Base-by-base conservation (phyloP, 1,140 invertebrate genomes). In the Drosophila subpulchrella region DNA sequence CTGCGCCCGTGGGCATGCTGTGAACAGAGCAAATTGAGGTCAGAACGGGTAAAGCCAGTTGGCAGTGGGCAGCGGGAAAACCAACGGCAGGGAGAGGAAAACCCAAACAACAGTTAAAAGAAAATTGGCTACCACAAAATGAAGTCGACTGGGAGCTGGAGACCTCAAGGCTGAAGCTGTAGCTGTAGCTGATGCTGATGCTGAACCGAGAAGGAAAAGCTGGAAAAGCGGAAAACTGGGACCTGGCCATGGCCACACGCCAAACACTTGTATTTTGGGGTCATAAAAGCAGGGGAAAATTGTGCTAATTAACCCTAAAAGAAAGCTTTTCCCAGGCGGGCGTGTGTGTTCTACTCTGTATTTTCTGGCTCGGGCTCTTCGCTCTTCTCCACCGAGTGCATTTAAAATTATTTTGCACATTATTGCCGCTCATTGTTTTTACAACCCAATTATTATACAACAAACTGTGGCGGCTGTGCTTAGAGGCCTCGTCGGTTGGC, bases 381-480 rank as follows among this genome's bases (percentile, higher is more conserved):
- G 6, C 8, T 12, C 1, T 20, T 44, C 39, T 47, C 15, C 41
- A n/a, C 30, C 65, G 46, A 57, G 58, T 65, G 80, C 83, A 75
- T 80, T 88, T 89, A 89, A 88, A 88, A 89, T 88, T 89, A 88
- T 83, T 83, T 83, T 89, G 84, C 79, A 88, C 83, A 86, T 86
- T 88, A 86, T 86, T 82, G 83, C 73, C 81, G 72, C 78, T 80
- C 84, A 88, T 89, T 89, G 83, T 79, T 83, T 83, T 80, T 70
- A 88, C 67, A 89, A 73, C 76, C 84, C 84, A 89, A 83, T 89
- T 89, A 89, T 86, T 88, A 86, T 53, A 65, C 60, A 65, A 61
- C 58, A 65, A 72, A 71, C 46, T 48, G 68, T 50, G 39, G 39
- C 12, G 42, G 50, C 54, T 32, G 54, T 32, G 54, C 59, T 75